Base-by-base conservation (phyloP, 92 coral and sea anemone species). In the Parazoanthus darwini region DNA sequence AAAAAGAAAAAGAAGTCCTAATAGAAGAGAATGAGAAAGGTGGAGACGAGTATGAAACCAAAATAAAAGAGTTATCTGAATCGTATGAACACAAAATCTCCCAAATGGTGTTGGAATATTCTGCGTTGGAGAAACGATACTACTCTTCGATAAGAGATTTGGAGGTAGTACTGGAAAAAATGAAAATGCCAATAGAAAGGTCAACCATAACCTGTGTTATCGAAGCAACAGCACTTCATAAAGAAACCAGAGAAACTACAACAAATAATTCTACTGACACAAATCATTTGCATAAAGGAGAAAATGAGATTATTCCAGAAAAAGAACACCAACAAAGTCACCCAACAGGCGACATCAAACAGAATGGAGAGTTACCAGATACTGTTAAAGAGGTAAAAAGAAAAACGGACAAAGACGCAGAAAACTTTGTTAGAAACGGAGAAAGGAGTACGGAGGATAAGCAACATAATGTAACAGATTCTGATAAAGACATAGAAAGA, bases 181-280 rank as follows among this genome's bases (percentile, higher is more conserved):
- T 88, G 73, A 91, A 93, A 81, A 91, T 86, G 65, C 89, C 78
- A 38, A 92, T 86, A 71, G 96, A 95, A 75, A 88, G 51, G 42
- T 26, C 78, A 13, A 35, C 26, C 79, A 4, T 74, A 0, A 84
- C 39, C 29, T 20, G 23, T 58, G 66, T 58, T 58, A 11, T 54
- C 3, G 22, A 36, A 23, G 10, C 65, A 48, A 25, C 26, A 48
- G 26, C 37, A 37, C 48, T 44, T 71, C 0, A 2, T 16, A 16
- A 50, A 43, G 66, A 84, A 71, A 15, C 68, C 11, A 37, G 0
- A 20, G 67, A 84, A 76, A 44, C 25, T 76, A 39, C 6, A 8
- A 18, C 80, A 22, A n/a, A 18, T 37, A 18, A 14, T 6, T 18
- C 13, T 14, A 25, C 25, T 38, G 80, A 76, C n/a, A 16, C 5